Evolutionary conservation across 1,140 invertebrate species (phyloP).

Genomic region (Nasonia vitripennis): DNA sequence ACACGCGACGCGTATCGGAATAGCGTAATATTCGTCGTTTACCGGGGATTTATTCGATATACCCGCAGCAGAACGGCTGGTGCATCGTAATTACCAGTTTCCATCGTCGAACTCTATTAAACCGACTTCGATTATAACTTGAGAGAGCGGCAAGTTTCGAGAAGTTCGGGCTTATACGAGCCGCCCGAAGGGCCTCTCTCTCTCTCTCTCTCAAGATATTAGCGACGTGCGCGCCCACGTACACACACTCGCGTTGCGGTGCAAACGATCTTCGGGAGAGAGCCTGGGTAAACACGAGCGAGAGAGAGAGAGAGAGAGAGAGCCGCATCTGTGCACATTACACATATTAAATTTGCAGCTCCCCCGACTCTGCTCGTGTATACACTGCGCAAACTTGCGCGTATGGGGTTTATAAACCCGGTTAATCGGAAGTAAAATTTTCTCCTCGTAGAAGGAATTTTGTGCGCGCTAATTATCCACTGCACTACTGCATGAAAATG

Average conservation of each 20-base stretch:
- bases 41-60: slow-evolving; percentile 46
- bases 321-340: slow-evolving; percentile 24
- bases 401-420: too few relatives aligned
- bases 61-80: not conserved
- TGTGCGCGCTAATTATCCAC: too few relatives aligned
- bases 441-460: too few relatives aligned
- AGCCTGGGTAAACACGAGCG: slow-evolving; percentile 4
- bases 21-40: slow-evolving; percentile 21
- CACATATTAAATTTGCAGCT: slow-evolving; percentile 6
- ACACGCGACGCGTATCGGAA: too few relatives aligned
- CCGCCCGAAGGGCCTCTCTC: slow-evolving; percentile 14
- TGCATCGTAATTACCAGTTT: slow-evolving; percentile 64
- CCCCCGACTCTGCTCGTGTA: too few relatives aligned
- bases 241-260: not conserved
- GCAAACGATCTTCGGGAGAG: slow-evolving; percentile 3
- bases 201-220: slow-evolving; percentile 27
- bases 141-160: slow-evolving; percentile 54
- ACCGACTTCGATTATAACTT: slow-evolving; percentile 68
- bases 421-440: too few relatives aligned
- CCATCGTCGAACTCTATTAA: slow-evolving; percentile 63
- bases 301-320: not conserved
- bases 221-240: slow-evolving; percentile 47
- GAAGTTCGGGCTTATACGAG: slow-evolving; percentile 54
- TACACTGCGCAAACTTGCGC: not conserved
- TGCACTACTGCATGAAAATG: not conserved